Evolutionary conservation across 2,797 vertebrate species (phyloP), one percentile per base, ranked within the genome.

Genomic region (Tauraco hartlaubi): DNA sequence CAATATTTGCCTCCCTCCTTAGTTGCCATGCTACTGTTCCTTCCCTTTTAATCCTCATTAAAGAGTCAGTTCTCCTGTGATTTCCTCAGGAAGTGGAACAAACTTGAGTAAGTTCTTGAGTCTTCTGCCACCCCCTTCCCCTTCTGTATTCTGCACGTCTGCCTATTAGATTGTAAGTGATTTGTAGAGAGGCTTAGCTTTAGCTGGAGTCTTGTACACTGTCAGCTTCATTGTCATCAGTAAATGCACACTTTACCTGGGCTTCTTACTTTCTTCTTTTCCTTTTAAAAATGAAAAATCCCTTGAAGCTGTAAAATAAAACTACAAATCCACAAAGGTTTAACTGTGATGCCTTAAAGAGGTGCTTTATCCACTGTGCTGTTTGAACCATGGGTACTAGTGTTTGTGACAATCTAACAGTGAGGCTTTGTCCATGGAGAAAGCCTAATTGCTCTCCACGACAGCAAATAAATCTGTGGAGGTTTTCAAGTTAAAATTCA

Each of bases 361-460:
- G 88, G 67, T 92, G 49, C 77, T 92, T 94, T 92, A 96, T 91
- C 85, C 82, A 61, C 82, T 61, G 46, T 52, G 54, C 72, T 76
- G 51, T 95, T 95, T 94, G 85, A 92, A 91, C 49, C 63, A 43
- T 62, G 69, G 67, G 62, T 90, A 73, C 73, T 28, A 77, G 39
- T 44, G 23, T 84, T 95, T 88, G 59, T 88, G 85, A 81, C 73
- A 85, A 74, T 84, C 44, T 64, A 67, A 77, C 71, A 63, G 87
- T 0, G 2, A 49, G 75, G 92, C 49, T 98, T 96, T 94, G 93
- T 96, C 88, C 96, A 68, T 79, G 78, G 69, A 97, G 96, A 96
- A 97, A 97, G 90, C 85, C 94, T 94, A 96, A 96, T 96, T 97
- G 90, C 95, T 95, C 88, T 85, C 88, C 83, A 72, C 75, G 96